Evolutionary conservation across 53 echinoderm and acorn worm species (phyloP), one percentile per base, ranked within the genome.

Genomic region (Crossaster papposus): DNA sequence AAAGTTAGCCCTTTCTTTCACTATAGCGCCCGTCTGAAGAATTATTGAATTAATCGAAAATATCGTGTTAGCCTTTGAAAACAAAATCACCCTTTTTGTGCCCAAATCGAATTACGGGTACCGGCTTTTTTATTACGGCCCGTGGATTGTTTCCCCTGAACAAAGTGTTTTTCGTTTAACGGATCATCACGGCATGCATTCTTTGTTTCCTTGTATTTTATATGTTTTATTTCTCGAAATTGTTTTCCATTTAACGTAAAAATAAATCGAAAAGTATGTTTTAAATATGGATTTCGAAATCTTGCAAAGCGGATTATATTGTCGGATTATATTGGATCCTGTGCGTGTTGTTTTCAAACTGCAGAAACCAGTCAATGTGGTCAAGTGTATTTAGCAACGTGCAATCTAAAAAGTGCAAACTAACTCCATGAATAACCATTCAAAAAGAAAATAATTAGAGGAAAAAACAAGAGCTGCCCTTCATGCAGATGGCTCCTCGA

Each of bases 11-110:
- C 54, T 82, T 82, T 82, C 24, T 78, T 50, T 18, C 23, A n/a
- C n/a, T n/a, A n/a, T n/a, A 17, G 70, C 52, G 83, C 44, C 72
- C 73, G 52, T 1, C 51, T 72, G 85, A 85, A 72, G 73, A 85
- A 38, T 51, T 78, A 85, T 85, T 85, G 70, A 72, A 85, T 85
- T 85, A 85, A 85, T 51, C 73, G 85, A 85, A 71, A 85, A 85
- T 85, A 85, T 85, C 85, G 53, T 85, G 85, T 85, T 85, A 85
- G 85, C 36, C 72, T 85, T 70, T 85, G 73, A 85, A 85, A 85
- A 72, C 72, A 85, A 85, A 85, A 50, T 85, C 72, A 72, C 85
- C 85, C 54, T 17, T 31, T 83, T 85, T 85, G 85, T 72, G 73
- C 36, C 51, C 29, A 85, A 85, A 85, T 85, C 51, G 54, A 85